Evolutionary conservation across 2,888 invertebrate species (phyloP).

Genomic region (Ochlodes sylvanus): DNA sequence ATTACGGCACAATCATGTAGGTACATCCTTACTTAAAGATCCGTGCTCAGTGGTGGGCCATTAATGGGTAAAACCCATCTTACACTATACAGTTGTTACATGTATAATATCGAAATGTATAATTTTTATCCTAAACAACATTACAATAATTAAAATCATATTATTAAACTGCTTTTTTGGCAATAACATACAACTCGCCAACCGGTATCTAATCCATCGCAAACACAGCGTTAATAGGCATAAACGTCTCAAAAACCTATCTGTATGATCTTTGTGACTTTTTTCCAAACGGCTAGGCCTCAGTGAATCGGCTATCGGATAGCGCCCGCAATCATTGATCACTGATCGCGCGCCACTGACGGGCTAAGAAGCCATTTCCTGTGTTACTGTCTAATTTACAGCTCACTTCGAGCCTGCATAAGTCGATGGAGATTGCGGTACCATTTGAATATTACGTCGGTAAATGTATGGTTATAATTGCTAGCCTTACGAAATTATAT

Average conservation of each 20-base stretch:
- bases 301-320: constrained; percentile 74
- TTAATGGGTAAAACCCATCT: too few species aligned
- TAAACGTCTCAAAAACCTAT: not conserved
- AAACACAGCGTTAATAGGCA: not conserved
- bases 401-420: constrained; percentile 63
- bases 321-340: constrained; percentile 73
- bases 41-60: too few species aligned
- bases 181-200: too few species aligned
- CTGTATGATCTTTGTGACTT: constrained; percentile 55
- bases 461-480: constrained; percentile 35
- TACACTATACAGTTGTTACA: too few species aligned
- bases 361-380: constrained; percentile 83
- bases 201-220: not conserved
- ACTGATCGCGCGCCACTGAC: constrained; percentile 79
- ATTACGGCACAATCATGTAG: too few species aligned
- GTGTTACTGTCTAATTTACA: constrained; percentile 81
- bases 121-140: too few species aligned
- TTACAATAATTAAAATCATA: too few species aligned
- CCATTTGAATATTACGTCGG: constrained; percentile 26
- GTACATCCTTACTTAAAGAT: too few species aligned
- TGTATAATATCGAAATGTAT: too few species aligned
- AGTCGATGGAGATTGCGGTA: constrained; percentile 30
- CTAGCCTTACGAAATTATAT: constrained; percentile 17
- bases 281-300: constrained; percentile 64
- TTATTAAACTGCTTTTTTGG: too few species aligned